Conservation (phyloP, 2,888 invertebrate species). For the Catotricha subobsoleta region DNA sequence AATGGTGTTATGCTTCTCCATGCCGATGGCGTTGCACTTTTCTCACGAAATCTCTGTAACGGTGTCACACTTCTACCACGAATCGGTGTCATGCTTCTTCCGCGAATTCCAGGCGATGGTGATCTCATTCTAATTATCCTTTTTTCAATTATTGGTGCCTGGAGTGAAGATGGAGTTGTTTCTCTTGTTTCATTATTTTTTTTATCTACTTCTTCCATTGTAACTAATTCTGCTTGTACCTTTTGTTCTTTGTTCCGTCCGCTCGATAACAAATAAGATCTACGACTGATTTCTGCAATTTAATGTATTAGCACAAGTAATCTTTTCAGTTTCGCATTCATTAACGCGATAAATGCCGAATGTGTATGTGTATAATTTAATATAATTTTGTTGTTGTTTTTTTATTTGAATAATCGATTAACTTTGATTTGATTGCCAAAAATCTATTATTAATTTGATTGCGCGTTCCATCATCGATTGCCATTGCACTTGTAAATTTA, state of each 20-base stretch:
- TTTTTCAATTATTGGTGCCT: constrained; percentile 23
- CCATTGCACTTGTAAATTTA: too few relatives aligned
- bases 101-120: constrained; percentile 27
- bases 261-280: constrained; percentile 28
- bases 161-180: constrained; percentile 13
- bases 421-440: too few relatives aligned
- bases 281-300: constrained; percentile 22
- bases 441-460: too few relatives aligned
- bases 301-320: constrained; percentile 3
- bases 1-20: constrained; percentile 31
- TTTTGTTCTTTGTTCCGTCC: constrained; percentile 19
- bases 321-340: neutral
- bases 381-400: too few relatives aligned
- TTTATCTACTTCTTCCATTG: neutral
- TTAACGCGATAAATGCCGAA: too few relatives aligned
- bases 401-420: too few relatives aligned
- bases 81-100: constrained; percentile 28
- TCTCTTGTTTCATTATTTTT: neutral
- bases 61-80: constrained; percentile 29
- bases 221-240: neutral
- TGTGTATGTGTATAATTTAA: too few relatives aligned
- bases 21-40: constrained; percentile 29
- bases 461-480: too few relatives aligned
- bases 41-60: constrained; percentile 14
- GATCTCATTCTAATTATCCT: constrained; percentile 24